phyloP scores from a whole-genome alignment of 2,888 invertebrate genomes.

The Malthinus flaveolus region DNA sequence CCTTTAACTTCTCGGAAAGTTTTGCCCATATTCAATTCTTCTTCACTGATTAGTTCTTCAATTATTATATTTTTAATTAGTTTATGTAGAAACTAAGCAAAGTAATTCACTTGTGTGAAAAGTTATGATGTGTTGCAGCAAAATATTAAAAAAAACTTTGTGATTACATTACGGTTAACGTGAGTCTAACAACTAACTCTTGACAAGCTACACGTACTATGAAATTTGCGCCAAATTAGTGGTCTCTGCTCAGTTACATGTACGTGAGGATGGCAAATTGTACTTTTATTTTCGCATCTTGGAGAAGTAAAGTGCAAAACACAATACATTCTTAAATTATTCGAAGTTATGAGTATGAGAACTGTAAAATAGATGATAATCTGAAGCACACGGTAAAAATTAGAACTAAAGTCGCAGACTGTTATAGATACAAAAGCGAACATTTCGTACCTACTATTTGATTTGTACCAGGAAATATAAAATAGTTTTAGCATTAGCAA shows the following conservation, averaged over 20 bases:
- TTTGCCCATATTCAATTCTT: conserved; percentile 20
- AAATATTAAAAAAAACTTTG: conserved; percentile 3
- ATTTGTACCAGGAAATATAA: too few species aligned
- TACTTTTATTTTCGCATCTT: conserved; percentile 15
- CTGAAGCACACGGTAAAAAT: too few species aligned
- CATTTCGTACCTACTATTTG: too few species aligned
- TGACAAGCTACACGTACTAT: conserved; percentile 51
- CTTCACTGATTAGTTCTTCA: conserved; percentile 1
- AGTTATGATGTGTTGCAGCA: conserved; percentile 1
- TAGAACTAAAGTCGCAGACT: too few species aligned
- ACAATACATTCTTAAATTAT: too few species aligned
- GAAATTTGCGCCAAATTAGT: conserved; percentile 47
- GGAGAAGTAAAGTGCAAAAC: too few species aligned
- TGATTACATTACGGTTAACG: conserved; percentile 4
- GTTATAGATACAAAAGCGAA: too few species aligned
- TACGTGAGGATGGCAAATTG: conserved; percentile 46
- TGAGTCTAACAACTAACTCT: conserved; percentile 20
- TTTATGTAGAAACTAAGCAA: neutral
- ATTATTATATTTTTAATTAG: conserved; percentile 4
- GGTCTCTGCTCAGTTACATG: conserved; percentile 49
- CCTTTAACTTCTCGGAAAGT: conserved; percentile 24
- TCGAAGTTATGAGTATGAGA: too few species aligned
- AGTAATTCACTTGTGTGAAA: neutral
- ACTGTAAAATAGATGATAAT: too few species aligned
- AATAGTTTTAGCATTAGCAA: too few species aligned